Evolutionary conservation across 2,113 vertebrate species (phyloP), one percentile per base, ranked within the genome.

Genomic region (Promerops cafer): DNA sequence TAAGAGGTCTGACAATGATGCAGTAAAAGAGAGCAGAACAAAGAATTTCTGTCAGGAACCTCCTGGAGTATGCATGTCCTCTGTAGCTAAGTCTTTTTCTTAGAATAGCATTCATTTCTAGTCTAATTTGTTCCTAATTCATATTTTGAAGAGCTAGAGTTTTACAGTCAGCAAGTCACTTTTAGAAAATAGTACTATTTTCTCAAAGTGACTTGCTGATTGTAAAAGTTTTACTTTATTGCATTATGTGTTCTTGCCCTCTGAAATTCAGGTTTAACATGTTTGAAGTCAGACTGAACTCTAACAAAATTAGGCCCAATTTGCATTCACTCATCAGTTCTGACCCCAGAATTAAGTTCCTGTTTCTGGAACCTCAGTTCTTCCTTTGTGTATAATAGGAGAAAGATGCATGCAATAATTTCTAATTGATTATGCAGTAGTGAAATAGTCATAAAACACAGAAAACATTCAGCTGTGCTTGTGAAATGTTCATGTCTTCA

Each of bases 1-100:
- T 84, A 97, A 97, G 91, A 97, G 52, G 79, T 89, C 92, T 65
- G 91, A 39, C 40, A n/a, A 9, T 47, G 87, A 49, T 56, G 35
- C 59, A 75, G 0, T 66, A 50, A 66, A 42, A 31, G 83, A 95
- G 89, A 91, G 31, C n/a, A 90, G 52, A 89, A 31, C n/a, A n/a
- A 93, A 86, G 76, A 83, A 50, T 76, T 63, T 49, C 44, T 33
- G 1, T 83, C 26, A 45, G 18, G 68, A 95, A 20, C 64, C 66
- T 71, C 7, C 70, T 71, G 80, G 61, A 86, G 90, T 89, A 80
- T 22, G 81, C 54, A 31, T 53, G 30, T 69, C 85, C 65, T 91
- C 75, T 79, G 11, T 93, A 86, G 89, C 90, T 75, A 89, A 96
- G 66, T 81, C 42, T 83, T 75, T 66, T 81, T 27, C 56, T 79